phyloP scores from a whole-genome alignment of 2,113 vertebrate genomes.

The Neogale vison region DNA sequence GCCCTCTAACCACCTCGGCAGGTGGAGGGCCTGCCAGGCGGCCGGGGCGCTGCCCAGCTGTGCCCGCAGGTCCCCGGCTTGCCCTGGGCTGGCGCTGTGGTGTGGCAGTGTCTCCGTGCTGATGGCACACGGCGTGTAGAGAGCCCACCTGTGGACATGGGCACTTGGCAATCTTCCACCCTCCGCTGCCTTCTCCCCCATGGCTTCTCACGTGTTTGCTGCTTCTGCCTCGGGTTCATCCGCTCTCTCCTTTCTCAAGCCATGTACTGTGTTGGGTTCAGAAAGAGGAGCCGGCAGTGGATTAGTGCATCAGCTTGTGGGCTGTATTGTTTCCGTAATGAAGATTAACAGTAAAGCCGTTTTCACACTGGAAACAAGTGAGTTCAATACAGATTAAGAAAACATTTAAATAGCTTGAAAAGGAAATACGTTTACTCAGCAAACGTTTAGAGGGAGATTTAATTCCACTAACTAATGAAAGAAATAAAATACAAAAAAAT shows the following conservation, averaged over 20 bases:
- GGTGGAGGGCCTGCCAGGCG: not conserved
- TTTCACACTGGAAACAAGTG: not conserved
- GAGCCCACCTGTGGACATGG: not conserved
- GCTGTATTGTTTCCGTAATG: not conserved
- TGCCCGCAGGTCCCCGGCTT: not conserved
- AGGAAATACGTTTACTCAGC: not conserved
- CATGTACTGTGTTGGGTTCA: not conserved
- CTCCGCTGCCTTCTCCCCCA: not conserved
- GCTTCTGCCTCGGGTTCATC: not conserved
- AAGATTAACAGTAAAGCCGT: not conserved
- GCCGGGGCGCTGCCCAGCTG: not conserved
- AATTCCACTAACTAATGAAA: conserved; percentile 2
- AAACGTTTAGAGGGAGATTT: conserved; percentile 19
- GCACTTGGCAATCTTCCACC: not conserved
- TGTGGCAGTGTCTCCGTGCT: not conserved
- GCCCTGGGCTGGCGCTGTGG: not conserved
- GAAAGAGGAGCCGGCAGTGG: not conserved
- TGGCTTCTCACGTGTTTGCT: not conserved
- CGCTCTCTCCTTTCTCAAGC: not conserved
- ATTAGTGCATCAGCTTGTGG: not conserved
- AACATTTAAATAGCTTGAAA: conserved; percentile 23
- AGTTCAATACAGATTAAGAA: not conserved
- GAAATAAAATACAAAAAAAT: not conserved
- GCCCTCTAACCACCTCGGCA: too few species aligned
- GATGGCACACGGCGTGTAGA: not conserved